Conservation (phyloP, 2,113 vertebrate species). For the Brachyhypopomus gauderio region DNA sequence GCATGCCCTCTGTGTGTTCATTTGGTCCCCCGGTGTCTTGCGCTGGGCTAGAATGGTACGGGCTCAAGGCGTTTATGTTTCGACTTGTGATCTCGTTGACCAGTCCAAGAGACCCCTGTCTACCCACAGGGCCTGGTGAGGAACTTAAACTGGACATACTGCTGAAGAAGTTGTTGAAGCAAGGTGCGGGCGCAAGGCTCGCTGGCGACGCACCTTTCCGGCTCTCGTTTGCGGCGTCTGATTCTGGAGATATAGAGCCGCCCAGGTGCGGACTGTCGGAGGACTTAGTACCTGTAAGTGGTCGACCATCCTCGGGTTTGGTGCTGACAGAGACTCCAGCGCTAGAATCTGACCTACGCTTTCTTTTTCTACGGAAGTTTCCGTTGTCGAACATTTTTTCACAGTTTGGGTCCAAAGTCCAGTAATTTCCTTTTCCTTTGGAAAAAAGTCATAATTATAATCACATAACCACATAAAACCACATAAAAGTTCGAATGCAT, state of each 20-base stretch:
- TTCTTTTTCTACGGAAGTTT: slow-evolving; percentile 94
- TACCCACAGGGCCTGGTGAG: slow-evolving; percentile 63
- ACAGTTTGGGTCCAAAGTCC: slow-evolving; percentile 98
- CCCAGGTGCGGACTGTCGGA: slow-evolving; percentile 79
- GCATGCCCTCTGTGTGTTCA: slow-evolving; percentile 78
- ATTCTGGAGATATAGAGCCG: slow-evolving; percentile 80
- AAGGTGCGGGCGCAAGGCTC: slow-evolving; percentile 74
- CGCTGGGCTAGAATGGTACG: slow-evolving; percentile 66
- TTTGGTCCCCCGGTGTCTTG: slow-evolving; percentile 45
- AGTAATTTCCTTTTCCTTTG: slow-evolving; percentile 96
- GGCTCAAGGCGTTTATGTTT: slow-evolving; percentile 79
- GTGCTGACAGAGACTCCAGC: slow-evolving; percentile 62
- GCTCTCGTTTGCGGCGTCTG: slow-evolving; percentile 75
- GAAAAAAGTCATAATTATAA: not conserved
- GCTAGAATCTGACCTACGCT: slow-evolving; percentile 84
- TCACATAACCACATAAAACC: too few relatives aligned
- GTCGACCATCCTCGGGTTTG: slow-evolving; percentile 79
- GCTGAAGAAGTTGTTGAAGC: slow-evolving; percentile 91
- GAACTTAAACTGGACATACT: slow-evolving; percentile 83
- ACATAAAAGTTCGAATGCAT: not conserved
- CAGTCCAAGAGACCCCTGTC: slow-evolving; percentile 75
- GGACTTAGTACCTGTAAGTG: slow-evolving; percentile 68
- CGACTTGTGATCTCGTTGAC: slow-evolving; percentile 76
- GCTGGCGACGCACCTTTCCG: slow-evolving; percentile 82
- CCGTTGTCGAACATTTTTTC: slow-evolving; percentile 99